phyloP scores from a whole-genome alignment of 2,888 invertebrate genomes.

The Chelonus formosanus region DNA sequence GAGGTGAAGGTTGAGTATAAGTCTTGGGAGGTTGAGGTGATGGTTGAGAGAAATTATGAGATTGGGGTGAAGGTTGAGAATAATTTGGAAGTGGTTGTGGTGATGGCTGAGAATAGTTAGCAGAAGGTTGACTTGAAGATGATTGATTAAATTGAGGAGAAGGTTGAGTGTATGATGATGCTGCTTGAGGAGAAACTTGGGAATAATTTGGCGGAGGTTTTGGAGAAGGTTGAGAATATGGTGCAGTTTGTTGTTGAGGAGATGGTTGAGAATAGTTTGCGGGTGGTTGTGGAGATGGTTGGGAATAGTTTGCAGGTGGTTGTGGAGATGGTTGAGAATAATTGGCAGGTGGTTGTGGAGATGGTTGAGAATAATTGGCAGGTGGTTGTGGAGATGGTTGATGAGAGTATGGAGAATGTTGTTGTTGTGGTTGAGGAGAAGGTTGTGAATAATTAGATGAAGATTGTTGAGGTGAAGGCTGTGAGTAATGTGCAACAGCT shows the following conservation, averaged over 20 bases:
- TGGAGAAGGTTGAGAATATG: constrained; percentile 50
- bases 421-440: constrained; percentile 61
- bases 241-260: constrained; percentile 48
- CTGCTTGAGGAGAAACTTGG: constrained; percentile 48
- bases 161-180: constrained; percentile 47
- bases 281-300: constrained; percentile 55
- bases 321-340: too few relatives aligned
- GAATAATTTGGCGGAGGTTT: constrained; percentile 57
- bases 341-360: constrained; percentile 41
- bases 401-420: constrained; percentile 33
- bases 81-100: constrained; percentile 62
- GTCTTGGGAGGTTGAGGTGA: constrained; percentile 65
- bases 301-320: constrained; percentile 29
- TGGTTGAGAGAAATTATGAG: constrained; percentile 54
- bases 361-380: neutral
- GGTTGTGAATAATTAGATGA: constrained; percentile 66
- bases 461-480: constrained; percentile 54
- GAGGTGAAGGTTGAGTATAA: constrained; percentile 56
- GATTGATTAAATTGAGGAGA: constrained; percentile 46
- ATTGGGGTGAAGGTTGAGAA: constrained; percentile 60
- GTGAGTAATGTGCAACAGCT: constrained; percentile 53
- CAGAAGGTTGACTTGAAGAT: constrained; percentile 41
- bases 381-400: constrained; percentile 41
- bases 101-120: constrained; percentile 50
- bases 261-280: constrained; percentile 57